Conservation (phyloP, 2,797 vertebrate species). For the Ara ararauna region DNA sequence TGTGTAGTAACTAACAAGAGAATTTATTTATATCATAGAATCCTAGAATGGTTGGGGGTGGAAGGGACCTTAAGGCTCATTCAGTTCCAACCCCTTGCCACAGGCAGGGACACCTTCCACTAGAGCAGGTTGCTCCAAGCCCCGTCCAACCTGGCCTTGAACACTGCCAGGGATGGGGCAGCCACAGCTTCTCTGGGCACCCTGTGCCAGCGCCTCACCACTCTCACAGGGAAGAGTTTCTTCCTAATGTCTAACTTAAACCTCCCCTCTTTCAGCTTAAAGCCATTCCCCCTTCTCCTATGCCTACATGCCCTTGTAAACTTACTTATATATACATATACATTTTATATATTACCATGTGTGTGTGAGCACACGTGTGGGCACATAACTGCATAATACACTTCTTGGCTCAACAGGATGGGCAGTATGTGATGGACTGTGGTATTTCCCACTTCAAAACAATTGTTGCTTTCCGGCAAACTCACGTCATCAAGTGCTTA, state of each 20-base stretch:
- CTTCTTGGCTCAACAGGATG: not conserved
- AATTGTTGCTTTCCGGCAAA: not conserved
- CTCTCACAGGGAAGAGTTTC: not conserved
- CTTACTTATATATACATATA: not conserved
- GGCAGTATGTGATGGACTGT: not conserved
- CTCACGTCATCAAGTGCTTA: rapidly evolving
- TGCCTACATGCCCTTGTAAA: not conserved
- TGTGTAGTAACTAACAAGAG: not conserved
- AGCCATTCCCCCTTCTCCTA: not conserved
- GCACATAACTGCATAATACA: not conserved
- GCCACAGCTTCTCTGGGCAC: not conserved
- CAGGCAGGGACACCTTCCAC: not conserved
- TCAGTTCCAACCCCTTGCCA: not conserved
- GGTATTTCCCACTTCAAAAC: not conserved
- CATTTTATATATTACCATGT: not conserved
- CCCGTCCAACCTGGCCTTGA: not conserved
- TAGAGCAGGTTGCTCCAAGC: not conserved
- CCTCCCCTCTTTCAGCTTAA: not conserved
- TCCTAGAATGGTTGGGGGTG: not conserved
- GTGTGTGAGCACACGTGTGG: rapidly evolving
- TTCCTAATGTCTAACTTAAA: not conserved
- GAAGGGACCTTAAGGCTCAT: not conserved
- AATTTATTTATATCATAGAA: not conserved
- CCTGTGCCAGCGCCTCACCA: not conserved
- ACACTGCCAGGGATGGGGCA: not conserved